A percentile compares a stretch with the other conserved stretches of the same genome.
phyloP scores from a whole-genome alignment of 1,140 invertebrate genomes.

The Eciton burchellii region DNA sequence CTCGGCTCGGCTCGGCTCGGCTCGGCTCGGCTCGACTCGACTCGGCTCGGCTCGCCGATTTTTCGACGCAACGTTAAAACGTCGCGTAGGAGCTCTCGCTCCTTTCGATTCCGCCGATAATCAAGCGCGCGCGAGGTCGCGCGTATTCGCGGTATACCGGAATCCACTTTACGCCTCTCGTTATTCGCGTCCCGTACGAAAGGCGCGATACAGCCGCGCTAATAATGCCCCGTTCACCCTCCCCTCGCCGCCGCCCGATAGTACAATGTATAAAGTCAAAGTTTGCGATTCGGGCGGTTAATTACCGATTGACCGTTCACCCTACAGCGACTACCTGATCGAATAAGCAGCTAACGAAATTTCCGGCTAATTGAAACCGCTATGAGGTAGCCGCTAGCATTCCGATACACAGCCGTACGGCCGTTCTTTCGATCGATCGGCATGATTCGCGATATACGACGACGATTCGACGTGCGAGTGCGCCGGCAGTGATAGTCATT shows the following conservation, averaged over 20 bases:
- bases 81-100: no score
- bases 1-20: no score
- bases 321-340: constrained; percentile 61
- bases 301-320: constrained; percentile 59
- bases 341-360: constrained; percentile 59
- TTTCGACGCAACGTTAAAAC: no score
- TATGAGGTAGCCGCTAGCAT: constrained; percentile 58
- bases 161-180: neutral
- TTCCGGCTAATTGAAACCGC: constrained; percentile 59
- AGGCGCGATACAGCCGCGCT: neutral
- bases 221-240: constrained; percentile 8
- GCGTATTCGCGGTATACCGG: neutral
- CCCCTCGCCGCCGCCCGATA: neutral
- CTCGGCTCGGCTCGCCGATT: no score
- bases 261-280: constrained; percentile 59
- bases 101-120: no score
- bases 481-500: constrained; percentile 68
- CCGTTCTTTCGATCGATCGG: constrained; percentile 70
- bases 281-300: constrained; percentile 58
- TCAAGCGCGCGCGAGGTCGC: no score
- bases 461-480: constrained; percentile 64
- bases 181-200: constrained; percentile 6
- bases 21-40: no score
- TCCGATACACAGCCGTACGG: constrained; percentile 50
- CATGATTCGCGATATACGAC: constrained; percentile 66